Percentiles rank a stretch among this genome's conserved stretches.
These are phyloP conservation scores for Boleophthalmus pectinirostris DNA, from an alignment of 2,113 vertebrate genomes.

Conservation along the genomic window DNA sequence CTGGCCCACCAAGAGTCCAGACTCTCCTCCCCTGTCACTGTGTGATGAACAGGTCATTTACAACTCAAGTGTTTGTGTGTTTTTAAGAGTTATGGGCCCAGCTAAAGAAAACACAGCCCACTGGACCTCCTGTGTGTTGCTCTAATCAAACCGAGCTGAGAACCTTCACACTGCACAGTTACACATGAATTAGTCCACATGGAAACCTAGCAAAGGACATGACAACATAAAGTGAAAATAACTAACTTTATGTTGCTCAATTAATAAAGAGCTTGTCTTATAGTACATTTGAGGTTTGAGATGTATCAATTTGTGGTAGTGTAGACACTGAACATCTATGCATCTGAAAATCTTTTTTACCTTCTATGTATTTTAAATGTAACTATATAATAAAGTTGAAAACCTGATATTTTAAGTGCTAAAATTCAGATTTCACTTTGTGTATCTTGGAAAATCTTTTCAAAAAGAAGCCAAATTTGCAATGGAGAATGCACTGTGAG, in stretches of 20 bases:
- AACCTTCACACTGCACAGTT: constrained; percentile 56
- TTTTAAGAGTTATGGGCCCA: constrained; percentile 76
- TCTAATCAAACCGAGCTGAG: constrained; percentile 73
- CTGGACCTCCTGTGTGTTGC: constrained; percentile 71
- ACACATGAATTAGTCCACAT: constrained; percentile 51
- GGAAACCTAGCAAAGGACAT: constrained; percentile 59
- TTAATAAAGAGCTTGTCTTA: constrained; percentile 28
- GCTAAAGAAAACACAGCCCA: constrained; percentile 73
- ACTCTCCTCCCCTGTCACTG: constrained; percentile 75
- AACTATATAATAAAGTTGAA: background rate
- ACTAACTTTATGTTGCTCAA: background rate
- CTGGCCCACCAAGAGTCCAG: constrained; percentile 78
- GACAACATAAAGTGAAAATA: constrained; percentile 28
- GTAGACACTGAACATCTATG: background rate
- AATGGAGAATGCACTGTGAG: constrained; percentile 44
- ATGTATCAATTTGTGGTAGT: background rate
- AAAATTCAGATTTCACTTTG: constrained; percentile 62
- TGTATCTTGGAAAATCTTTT: constrained; percentile 63
- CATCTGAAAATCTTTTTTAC: background rate
- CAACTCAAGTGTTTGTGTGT: constrained; percentile 79
- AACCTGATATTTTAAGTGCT: background rate
- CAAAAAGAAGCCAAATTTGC: constrained; percentile 56
- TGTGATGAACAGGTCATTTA: constrained; percentile 80
- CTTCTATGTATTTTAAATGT: background rate
- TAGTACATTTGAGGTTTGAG: constrained; percentile 31